Percentiles rank a stretch among this genome's conserved stretches.
Conservation (phyloP, 1,140 invertebrate genomes). For the Drosophila kurseongensis region DNA sequence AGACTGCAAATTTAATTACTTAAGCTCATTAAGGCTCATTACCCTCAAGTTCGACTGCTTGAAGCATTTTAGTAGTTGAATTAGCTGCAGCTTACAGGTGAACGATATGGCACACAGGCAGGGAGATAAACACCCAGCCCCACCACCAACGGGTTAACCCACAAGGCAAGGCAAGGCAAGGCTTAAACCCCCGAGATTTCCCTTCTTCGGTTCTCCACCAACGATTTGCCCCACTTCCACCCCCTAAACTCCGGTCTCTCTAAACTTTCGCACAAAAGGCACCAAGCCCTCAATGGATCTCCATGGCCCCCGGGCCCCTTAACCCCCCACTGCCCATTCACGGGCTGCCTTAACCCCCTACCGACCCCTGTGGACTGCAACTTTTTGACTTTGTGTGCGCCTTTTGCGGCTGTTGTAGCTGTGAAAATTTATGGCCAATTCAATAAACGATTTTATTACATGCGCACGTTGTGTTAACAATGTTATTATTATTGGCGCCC, state of each 20-base stretch:
- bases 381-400: constrained; percentile 75
- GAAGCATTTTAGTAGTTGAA: constrained; percentile 13
- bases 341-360: neutral
- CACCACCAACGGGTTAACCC: constrained; percentile 1
- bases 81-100: constrained; percentile 40
- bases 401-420: constrained; percentile 70
- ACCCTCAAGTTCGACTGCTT: constrained; percentile 19
- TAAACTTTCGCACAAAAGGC: constrained; percentile 58
- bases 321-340: neutral
- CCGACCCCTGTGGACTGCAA: constrained; percentile 50
- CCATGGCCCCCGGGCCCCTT: neutral
- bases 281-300: constrained; percentile 14
- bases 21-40: constrained; percentile 25
- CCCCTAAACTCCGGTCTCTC: constrained; percentile 2
- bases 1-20: constrained; percentile 34
- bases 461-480: constrained; percentile 80
- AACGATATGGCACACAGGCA: constrained; percentile 9
- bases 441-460: constrained; percentile 84
- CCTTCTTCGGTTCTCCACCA: constrained; percentile 2
- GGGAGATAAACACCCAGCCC: constrained; percentile 13
- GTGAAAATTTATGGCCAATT: constrained; percentile 82
- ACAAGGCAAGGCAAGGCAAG: constrained; percentile 6
- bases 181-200: constrained; percentile 7
- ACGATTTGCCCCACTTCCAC: neutral
- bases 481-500: constrained; percentile 82